A percentile compares a stretch with the other conserved stretches of the same genome.
Conservation (phyloP, 1,140 invertebrate species). For the Procambarus virginalis region DNA sequence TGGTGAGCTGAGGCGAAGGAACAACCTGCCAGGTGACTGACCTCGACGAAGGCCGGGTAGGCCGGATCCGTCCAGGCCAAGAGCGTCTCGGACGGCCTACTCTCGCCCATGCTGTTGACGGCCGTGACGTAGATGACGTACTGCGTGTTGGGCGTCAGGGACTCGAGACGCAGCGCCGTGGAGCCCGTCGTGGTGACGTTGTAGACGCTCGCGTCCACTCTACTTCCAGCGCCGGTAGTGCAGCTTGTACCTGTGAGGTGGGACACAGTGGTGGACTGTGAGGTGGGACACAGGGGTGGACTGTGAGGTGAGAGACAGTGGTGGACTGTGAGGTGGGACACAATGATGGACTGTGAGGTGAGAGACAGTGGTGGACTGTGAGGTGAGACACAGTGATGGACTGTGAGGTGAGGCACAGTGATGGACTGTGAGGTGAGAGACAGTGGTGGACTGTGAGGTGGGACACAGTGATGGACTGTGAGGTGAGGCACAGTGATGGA, state of each 20-base stretch:
- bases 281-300: too few species aligned
- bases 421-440: too few species aligned
- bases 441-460: too few species aligned
- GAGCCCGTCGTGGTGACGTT: conserved; percentile 79
- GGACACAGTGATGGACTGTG: too few species aligned
- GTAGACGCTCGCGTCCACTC: conserved; percentile 76
- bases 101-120: conserved; percentile 80
- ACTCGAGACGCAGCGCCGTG: conserved; percentile 81
- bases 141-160: conserved; percentile 84
- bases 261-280: conserved; percentile 3
- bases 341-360: too few species aligned
- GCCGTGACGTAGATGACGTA: conserved; percentile 85
- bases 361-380: too few species aligned
- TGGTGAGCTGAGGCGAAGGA: too few species aligned
- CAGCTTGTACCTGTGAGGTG: conserved; percentile 41
- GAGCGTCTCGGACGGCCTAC: conserved; percentile 84
- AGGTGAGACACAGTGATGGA: too few species aligned
- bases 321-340: too few species aligned
- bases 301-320: too few species aligned
- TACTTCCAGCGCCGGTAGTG: conserved; percentile 52
- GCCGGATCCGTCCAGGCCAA: conserved; percentile 90
- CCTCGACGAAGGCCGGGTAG: conserved; percentile 88
- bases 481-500: too few species aligned
- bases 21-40: conserved; percentile 71
- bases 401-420: too few species aligned